Evolutionary conservation across 2,888 invertebrate genomes (phyloP).

Genomic region (Laspeyria flexula): DNA sequence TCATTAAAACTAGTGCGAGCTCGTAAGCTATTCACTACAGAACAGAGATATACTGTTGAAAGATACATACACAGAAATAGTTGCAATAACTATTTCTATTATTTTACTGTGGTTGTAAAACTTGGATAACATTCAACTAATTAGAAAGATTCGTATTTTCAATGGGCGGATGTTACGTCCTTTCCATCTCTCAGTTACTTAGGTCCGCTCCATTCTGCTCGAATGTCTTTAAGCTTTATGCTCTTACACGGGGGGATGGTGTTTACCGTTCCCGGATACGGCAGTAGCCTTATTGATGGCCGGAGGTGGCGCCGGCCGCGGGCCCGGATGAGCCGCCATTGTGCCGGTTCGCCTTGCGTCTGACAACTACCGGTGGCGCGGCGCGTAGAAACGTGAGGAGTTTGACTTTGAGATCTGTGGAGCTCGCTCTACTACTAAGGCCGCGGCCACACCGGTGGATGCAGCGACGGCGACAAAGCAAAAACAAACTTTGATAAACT

Average conservation of each 20-base stretch:
- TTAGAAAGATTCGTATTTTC: neutral
- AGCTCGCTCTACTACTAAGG: slow-evolving; percentile 7
- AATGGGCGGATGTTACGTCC: neutral
- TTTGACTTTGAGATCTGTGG: slow-evolving; percentile 27
- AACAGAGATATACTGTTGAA: neutral
- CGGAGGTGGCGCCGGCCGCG: slow-evolving; percentile 41
- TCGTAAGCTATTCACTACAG: slow-evolving; percentile 1
- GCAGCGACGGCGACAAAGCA: too few species aligned
- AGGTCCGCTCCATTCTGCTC: too few species aligned
- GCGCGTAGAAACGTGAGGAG: slow-evolving; percentile 29
- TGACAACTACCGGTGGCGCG: slow-evolving; percentile 36
- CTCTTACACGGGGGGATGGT: slow-evolving; percentile 16
- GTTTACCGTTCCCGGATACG: slow-evolving; percentile 43
- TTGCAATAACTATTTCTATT: neutral
- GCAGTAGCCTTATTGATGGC: slow-evolving; percentile 45
- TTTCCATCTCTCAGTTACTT: too few species aligned
- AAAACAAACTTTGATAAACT: too few species aligned
- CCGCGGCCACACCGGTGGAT: too few species aligned
- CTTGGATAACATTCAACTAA: neutral
- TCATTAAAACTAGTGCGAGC: slow-evolving; percentile 8
- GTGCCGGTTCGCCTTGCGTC: slow-evolving; percentile 41
- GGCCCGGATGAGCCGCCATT: slow-evolving; percentile 36
- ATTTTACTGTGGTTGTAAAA: neutral
- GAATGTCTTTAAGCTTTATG: slow-evolving; percentile 1
- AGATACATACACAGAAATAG: neutral